These are phyloP conservation scores for Helicolenus hilgendorfi DNA, from an alignment of 2,797 vertebrate genomes.

Conservation along the genomic window DNA sequence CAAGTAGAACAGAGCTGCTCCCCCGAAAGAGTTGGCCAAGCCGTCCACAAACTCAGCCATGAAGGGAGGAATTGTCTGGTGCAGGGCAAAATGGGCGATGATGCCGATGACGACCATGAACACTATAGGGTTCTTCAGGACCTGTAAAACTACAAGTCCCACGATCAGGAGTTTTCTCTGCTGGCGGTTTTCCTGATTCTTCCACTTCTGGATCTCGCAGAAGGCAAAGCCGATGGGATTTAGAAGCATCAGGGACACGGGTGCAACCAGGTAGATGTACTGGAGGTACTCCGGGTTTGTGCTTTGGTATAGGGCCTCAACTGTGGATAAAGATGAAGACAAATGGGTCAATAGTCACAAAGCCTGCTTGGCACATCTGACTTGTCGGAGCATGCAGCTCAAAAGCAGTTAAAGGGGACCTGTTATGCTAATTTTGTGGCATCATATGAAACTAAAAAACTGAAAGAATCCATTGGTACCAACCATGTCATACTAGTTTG, in stretches of 20 bases:
- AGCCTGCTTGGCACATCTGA: neutral
- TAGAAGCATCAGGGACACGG: slow-evolving; percentile 97
- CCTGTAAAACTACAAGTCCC: slow-evolving; percentile 92
- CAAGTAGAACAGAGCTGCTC: slow-evolving; percentile 97
- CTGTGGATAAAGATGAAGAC: slow-evolving; percentile 89
- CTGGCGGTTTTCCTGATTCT: slow-evolving; percentile 88
- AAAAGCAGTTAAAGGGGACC: neutral
- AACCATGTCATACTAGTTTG: too few relatives aligned
- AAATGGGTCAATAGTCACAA: slow-evolving; percentile 62
- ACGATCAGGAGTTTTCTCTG: slow-evolving; percentile 93
- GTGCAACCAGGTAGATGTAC: slow-evolving; percentile 98
- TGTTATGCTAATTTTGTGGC: neutral
- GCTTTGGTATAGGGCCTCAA: slow-evolving; percentile 85
- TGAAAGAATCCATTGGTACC: too few relatives aligned
- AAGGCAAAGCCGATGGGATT: slow-evolving; percentile 97
- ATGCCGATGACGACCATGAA: slow-evolving; percentile 98
- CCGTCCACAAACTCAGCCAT: slow-evolving; percentile 96
- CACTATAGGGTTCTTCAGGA: slow-evolving; percentile 95
- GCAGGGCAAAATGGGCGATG: slow-evolving; percentile 94
- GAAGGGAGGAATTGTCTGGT: slow-evolving; percentile 93
- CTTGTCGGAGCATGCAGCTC: neutral
- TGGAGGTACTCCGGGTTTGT: slow-evolving; percentile 97
- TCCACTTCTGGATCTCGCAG: slow-evolving; percentile 98
- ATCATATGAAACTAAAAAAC: too few relatives aligned
- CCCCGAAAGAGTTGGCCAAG: slow-evolving; percentile 96